Evolutionary conservation across 2,888 invertebrate genomes (phyloP).

Genomic region (Meteorus cinctellus): DNA sequence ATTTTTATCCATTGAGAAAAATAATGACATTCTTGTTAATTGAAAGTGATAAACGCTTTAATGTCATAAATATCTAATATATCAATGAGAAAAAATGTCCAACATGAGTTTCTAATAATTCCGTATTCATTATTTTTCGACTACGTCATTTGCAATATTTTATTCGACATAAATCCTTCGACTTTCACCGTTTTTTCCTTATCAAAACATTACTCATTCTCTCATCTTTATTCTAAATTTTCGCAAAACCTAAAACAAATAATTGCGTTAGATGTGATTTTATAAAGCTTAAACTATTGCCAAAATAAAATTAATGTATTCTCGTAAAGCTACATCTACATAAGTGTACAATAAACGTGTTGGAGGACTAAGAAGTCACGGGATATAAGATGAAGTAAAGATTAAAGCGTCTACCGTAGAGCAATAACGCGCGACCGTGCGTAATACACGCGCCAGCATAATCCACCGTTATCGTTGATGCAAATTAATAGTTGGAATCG

Average conservation of each 20-base stretch:
- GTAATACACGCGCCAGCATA: slow-evolving; percentile 52
- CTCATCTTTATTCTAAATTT: not conserved
- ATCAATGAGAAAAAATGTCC: too few species aligned
- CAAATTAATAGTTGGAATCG: slow-evolving; percentile 64
- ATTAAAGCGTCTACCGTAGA: slow-evolving; percentile 38
- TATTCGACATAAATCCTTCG: too few species aligned
- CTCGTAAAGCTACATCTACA: not conserved
- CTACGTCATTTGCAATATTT: too few species aligned
- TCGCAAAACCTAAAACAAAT: not conserved
- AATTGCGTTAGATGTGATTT: not conserved
- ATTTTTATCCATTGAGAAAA: too few species aligned
- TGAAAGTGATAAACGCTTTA: too few species aligned
- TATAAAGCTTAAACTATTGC: not conserved
- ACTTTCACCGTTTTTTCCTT: too few species aligned
- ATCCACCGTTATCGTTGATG: slow-evolving; percentile 61
- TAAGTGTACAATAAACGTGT: not conserved
- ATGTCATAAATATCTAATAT: too few species aligned
- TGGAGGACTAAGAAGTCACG: not conserved
- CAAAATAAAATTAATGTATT: not conserved
- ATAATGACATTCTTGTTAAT: too few species aligned
- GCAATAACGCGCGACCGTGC: slow-evolving; percentile 37
- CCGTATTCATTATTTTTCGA: too few species aligned
- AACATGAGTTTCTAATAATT: too few species aligned
- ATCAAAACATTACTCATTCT: not conserved
- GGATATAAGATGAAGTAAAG: slow-evolving; percentile 28